phyloP scores from a whole-genome alignment of 2,888 invertebrate species.

The Acleris laterana region DNA sequence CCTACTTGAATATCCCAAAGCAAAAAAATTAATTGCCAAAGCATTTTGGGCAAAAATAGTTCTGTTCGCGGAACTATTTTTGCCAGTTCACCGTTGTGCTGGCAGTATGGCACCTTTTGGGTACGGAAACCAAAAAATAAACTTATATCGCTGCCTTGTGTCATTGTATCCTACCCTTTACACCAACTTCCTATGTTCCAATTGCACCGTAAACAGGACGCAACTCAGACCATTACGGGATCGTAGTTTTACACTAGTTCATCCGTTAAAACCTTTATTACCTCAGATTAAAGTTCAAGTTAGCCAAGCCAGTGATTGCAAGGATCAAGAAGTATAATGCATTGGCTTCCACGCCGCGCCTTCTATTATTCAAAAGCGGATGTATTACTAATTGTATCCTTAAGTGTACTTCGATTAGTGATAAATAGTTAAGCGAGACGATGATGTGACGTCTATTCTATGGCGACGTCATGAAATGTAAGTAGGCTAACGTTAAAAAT shows the following conservation, averaged over 20 bases:
- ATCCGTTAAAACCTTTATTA: not conserved
- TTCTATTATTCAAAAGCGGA: slow-evolving; percentile 67
- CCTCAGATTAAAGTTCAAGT: not conserved
- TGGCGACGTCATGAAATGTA: too few relatives aligned
- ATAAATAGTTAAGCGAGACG: slow-evolving; percentile 8
- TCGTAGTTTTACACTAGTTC: slow-evolving; percentile 8
- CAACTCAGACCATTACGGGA: slow-evolving; percentile 57
- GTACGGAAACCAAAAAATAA: too few relatives aligned
- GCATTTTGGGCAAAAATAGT: too few relatives aligned
- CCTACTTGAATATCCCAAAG: too few relatives aligned
- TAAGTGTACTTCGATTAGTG: slow-evolving; percentile 37
- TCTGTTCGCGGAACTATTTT: too few relatives aligned
- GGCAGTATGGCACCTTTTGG: too few relatives aligned
- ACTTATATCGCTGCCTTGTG: not conserved
- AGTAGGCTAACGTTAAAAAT: too few relatives aligned
- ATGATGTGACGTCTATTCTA: too few relatives aligned
- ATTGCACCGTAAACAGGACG: slow-evolving; percentile 63
- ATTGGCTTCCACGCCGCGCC: slow-evolving; percentile 62
- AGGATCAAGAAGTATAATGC: slow-evolving; percentile 48
- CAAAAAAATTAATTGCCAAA: too few relatives aligned
- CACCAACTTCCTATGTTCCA: slow-evolving; percentile 43
- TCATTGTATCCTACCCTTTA: slow-evolving; percentile 34
- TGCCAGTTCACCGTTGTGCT: too few relatives aligned
- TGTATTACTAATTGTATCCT: slow-evolving; percentile 57
- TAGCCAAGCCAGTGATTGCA: not conserved